These are phyloP conservation scores for Drosophila kokeensis DNA, from an alignment of 2,888 invertebrate species.

Conservation along the genomic window DNA sequence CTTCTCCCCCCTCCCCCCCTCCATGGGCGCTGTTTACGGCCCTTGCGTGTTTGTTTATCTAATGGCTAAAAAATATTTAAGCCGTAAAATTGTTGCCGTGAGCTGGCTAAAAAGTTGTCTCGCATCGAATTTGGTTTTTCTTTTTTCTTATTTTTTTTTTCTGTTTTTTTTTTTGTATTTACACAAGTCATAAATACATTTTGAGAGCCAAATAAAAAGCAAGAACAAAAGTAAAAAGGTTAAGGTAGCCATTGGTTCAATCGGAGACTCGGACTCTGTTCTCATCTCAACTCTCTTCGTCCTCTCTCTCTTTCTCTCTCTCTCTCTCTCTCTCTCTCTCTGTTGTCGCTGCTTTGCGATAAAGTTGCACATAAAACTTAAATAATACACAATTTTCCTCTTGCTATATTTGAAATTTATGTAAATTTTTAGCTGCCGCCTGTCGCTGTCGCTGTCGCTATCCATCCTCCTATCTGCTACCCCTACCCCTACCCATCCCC, in stretches of 20 bases:
- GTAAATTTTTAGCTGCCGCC: constrained; percentile 55
- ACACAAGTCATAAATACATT: constrained; percentile 74
- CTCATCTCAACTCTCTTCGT: neutral
- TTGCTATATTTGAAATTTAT: constrained; percentile 76
- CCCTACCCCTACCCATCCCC: neutral
- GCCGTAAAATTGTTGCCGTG: constrained; percentile 69
- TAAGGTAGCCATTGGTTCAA: constrained; percentile 22
- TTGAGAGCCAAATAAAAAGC: constrained; percentile 11
- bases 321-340: neutral
- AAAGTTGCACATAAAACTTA: constrained; percentile 55
- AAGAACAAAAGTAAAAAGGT: constrained; percentile 52
- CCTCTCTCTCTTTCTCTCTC: neutral
- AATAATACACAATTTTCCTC: constrained; percentile 52
- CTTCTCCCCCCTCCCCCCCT: accelerated
- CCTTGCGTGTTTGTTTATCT: constrained; percentile 74
- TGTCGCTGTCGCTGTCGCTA: constrained; percentile 8
- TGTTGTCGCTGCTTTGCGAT: constrained; percentile 29
- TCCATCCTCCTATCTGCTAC: neutral
- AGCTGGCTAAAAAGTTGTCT: constrained; percentile 67
- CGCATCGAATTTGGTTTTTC: constrained; percentile 12
- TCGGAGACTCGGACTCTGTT: constrained; percentile 20
- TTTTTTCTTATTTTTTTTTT: neutral
- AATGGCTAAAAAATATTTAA: constrained; percentile 79
- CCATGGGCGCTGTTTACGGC: constrained; percentile 23
- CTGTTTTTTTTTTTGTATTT: constrained; percentile 46